Base-by-base conservation (phyloP, 2,797 vertebrate genomes). In the Eutrigla gurnardus region DNA sequence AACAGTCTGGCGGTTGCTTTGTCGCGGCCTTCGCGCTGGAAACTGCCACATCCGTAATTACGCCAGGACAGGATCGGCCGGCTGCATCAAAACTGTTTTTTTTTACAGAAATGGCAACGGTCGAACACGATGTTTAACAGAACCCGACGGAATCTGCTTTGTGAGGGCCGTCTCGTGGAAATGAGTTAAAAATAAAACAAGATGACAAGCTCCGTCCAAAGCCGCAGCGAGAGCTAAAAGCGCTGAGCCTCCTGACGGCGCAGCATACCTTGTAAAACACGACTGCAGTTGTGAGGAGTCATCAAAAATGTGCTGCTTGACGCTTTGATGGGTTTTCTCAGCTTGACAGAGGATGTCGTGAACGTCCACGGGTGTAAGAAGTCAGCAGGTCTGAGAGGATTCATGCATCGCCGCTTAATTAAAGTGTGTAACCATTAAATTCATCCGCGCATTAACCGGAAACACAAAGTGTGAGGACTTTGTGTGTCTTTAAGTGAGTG, bases 1-100 rank as follows among this genome's bases (percentile, higher is more conserved):
- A 86, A 85, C 52, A 67, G 85, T 90, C 85, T 91, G 84, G 89
- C 1, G 80, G 78, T 82, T 65, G 75, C 81, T 86, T 86, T 88
- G 76, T 81, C 35, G 69, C 0, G 65, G 80, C 76, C 70, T 71
- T 77, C 14, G 12, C n/a, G 45, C 74, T 82, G 64, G 60, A 89
- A 82, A 72, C 73, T 45, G 13, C 82, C 70, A 79, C 85, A 81
- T 88, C 80, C 25, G 33, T 37, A 80, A 78, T 84, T 83, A 73
- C 33, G 61, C 59, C 40, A 72, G 50, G 18, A 60, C 54, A 80
- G 69, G 74, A 70, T 72, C 63, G 35, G 35, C 7, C 17, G 57
- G 33, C 70, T 25, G 65, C 49, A 25, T 80, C 62, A 55, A 47
- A 55, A 62, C 63, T 2, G 46, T 25, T 25, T 25, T n/a, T 3